A percentile compares a stretch with the other conserved stretches of the same genome.
These are phyloP conservation scores for Semaprochilodus insignis DNA, from an alignment of 2,797 vertebrate genomes.

Conservation along the genomic window DNA sequence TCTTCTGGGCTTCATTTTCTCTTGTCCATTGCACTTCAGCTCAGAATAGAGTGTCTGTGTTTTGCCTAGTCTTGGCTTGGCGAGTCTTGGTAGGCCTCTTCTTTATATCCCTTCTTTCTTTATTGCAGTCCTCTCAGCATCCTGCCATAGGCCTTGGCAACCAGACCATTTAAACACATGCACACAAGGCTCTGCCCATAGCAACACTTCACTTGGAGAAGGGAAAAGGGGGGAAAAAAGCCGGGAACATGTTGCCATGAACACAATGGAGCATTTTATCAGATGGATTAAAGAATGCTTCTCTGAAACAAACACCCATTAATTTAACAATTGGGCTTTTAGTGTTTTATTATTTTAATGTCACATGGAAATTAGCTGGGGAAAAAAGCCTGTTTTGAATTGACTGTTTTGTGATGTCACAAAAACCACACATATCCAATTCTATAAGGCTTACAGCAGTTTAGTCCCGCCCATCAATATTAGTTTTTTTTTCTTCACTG, in stretches of 20 bases:
- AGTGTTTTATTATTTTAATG: too few species aligned
- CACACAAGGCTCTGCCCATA: slow-evolving; percentile 58
- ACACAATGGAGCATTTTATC: slow-evolving; percentile 42
- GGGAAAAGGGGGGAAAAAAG: slow-evolving; percentile 17
- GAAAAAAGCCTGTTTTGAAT: background rate
- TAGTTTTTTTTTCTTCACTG: too few species aligned
- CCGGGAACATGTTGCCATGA: slow-evolving; percentile 32
- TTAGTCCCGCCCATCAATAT: background rate
- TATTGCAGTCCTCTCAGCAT: slow-evolving; percentile 62
- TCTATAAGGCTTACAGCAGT: too few species aligned
- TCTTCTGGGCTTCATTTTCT: background rate
- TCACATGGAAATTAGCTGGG: background rate
- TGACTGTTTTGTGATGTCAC: background rate
- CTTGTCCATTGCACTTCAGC: background rate
- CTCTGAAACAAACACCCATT: background rate
- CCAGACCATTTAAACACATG: slow-evolving; percentile 54
- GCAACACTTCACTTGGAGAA: slow-evolving; percentile 52
- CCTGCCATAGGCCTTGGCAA: slow-evolving; percentile 61
- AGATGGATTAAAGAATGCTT: slow-evolving; percentile 34
- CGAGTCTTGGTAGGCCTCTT: slow-evolving; percentile 36
- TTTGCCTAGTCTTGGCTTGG: slow-evolving; percentile 43
- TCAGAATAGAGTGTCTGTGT: slow-evolving; percentile 10
- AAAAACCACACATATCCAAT: background rate
- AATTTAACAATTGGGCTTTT: slow-evolving; percentile 14
- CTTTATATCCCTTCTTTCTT: slow-evolving; percentile 55